These are phyloP conservation scores for Drosophila orosa DNA, from an alignment of 1,140 invertebrate species.

Conservation along the genomic window DNA sequence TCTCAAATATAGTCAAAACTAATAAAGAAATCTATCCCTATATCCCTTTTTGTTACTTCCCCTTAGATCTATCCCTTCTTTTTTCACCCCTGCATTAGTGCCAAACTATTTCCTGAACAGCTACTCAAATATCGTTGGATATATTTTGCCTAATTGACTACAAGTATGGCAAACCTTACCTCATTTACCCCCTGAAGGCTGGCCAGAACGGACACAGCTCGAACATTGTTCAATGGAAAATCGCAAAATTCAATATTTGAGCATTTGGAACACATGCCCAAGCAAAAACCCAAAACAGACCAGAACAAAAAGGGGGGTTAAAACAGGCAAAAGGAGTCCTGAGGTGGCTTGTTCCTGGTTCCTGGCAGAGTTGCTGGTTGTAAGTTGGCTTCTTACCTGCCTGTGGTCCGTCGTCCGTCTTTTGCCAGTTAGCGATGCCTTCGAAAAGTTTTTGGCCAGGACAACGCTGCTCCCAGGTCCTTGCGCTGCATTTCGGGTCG, in stretches of 20 bases:
- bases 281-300: constrained; percentile 12
- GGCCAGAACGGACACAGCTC: constrained; percentile 16
- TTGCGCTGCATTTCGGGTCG: constrained; percentile 62
- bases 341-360: constrained; percentile 16
- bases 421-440: constrained; percentile 67
- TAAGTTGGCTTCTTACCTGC: constrained; percentile 49
- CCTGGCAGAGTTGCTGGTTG: constrained; percentile 20
- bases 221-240: constrained; percentile 64
- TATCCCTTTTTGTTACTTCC: neutral
- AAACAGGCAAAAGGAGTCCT: neutral
- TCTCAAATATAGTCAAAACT: neutral
- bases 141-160: constrained; percentile 62
- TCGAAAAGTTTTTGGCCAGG: constrained; percentile 49
- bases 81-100: constrained; percentile 6
- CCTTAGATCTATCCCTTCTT: neutral
- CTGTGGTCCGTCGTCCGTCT: constrained; percentile 30
- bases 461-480: constrained; percentile 34
- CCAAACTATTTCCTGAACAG: constrained; percentile 21
- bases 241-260: constrained; percentile 76
- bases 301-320: constrained; percentile 5
- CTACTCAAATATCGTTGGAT: constrained; percentile 32
- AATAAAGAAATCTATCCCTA: neutral
- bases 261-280: constrained; percentile 46
- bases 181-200: constrained; percentile 58
- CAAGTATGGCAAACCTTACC: constrained; percentile 54